phyloP scores from a whole-genome alignment of 2,888 invertebrate species.

The Drosophila birchii region DNA sequence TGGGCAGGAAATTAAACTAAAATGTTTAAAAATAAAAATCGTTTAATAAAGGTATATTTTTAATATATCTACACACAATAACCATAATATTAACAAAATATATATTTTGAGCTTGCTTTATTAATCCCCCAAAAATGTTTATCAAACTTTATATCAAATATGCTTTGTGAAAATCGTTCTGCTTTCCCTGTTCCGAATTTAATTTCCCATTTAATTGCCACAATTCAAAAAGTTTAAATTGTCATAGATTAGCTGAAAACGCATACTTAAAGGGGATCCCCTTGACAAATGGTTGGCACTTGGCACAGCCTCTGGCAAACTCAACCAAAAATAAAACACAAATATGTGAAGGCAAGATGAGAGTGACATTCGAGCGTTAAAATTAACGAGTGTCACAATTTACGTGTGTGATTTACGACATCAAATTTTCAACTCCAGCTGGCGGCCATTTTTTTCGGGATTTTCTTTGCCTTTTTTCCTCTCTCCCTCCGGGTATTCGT shows the following conservation, averaged over 20 bases:
- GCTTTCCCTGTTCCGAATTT: background rate
- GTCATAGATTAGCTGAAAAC: constrained; percentile 32
- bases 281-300: constrained; percentile 36
- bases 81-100: too few relatives aligned
- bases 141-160: background rate
- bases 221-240: constrained; percentile 40
- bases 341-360: constrained; percentile 14
- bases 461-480: constrained; percentile 1
- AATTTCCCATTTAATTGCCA: constrained; percentile 19
- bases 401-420: constrained; percentile 56
- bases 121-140: background rate
- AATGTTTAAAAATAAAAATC: background rate
- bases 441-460: constrained; percentile 36
- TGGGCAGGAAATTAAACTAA: background rate
- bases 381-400: constrained; percentile 54
- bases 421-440: constrained; percentile 50
- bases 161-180: background rate
- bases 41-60: too few relatives aligned
- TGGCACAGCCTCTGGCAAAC: constrained; percentile 15
- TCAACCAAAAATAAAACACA: constrained; percentile 13
- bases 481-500: background rate
- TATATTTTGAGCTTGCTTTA: background rate
- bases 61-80: too few relatives aligned
- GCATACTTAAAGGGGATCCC: constrained; percentile 1
- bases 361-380: constrained; percentile 43